phyloP scores from a whole-genome alignment of 2,113 vertebrate genomes.

The Osmerus mordax region DNA sequence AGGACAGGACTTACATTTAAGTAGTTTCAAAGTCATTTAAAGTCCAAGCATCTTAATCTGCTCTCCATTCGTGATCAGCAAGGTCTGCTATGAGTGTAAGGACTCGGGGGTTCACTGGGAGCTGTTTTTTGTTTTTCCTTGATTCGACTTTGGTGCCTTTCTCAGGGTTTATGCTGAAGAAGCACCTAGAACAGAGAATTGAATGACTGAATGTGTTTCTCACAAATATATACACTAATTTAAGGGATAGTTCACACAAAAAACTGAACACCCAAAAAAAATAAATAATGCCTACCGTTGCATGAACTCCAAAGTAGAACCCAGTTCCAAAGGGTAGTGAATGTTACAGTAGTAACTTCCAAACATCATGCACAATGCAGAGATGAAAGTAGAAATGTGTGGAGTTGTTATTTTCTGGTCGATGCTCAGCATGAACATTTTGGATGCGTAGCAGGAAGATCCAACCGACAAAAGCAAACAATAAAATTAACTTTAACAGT shows the following conservation, averaged over 20 bases:
- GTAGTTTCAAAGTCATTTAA: too few relatives aligned
- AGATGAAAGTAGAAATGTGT: constrained; percentile 31
- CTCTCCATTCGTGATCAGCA: constrained; percentile 36
- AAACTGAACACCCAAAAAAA: background rate
- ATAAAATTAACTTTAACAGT: constrained; percentile 3
- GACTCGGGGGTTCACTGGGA: constrained; percentile 34
- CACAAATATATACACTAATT: background rate
- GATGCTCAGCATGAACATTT: constrained; percentile 25
- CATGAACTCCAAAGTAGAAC: constrained; percentile 34
- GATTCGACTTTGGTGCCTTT: constrained; percentile 42
- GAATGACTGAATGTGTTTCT: constrained; percentile 1
- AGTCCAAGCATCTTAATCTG: background rate
- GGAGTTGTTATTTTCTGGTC: constrained; percentile 30
- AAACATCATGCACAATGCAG: constrained; percentile 40
- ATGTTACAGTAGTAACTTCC: constrained; percentile 41
- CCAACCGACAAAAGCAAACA: constrained; percentile 18
- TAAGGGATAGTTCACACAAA: background rate
- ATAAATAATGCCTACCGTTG: constrained; percentile 14
- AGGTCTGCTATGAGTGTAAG: constrained; percentile 38
- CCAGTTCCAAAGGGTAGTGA: constrained; percentile 32
- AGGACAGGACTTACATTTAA: too few relatives aligned
- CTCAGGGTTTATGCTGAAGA: constrained; percentile 45
- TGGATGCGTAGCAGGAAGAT: constrained; percentile 24
- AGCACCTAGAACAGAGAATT: constrained; percentile 31
- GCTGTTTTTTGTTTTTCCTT: constrained; percentile 29